phyloP scores from a whole-genome alignment of 2,888 invertebrate species.

The Ganaspis brasiliensis region DNA sequence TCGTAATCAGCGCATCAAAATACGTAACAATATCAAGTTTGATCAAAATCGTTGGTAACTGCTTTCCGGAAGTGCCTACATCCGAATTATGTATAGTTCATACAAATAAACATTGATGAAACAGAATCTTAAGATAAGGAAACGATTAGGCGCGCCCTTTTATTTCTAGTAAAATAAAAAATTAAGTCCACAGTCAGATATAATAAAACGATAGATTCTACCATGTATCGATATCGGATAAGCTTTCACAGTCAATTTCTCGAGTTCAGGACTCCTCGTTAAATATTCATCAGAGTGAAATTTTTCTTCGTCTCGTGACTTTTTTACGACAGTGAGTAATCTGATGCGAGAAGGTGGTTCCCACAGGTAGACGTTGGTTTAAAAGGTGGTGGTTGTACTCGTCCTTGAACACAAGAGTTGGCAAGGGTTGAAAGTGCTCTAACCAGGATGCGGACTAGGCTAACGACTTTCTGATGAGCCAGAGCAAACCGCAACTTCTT shows the following conservation, averaged over 20 bases:
- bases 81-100: too few species aligned
- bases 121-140: too few species aligned
- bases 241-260: slow-evolving; percentile 16
- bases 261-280: slow-evolving; percentile 50
- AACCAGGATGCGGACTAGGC: slow-evolving; percentile 66
- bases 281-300: slow-evolving; percentile 57
- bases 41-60: too few species aligned
- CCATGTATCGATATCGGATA: not conserved
- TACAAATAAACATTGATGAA: too few species aligned
- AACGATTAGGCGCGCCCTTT: too few species aligned
- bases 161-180: too few species aligned
- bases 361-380: slow-evolving; percentile 9
- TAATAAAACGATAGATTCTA: not conserved
- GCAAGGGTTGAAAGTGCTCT: slow-evolving; percentile 52
- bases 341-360: slow-evolving; percentile 44
- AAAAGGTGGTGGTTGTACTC: slow-evolving; percentile 44
- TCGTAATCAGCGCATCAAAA: too few species aligned
- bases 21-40: too few species aligned
- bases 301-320: slow-evolving; percentile 43
- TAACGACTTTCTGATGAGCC: slow-evolving; percentile 80
- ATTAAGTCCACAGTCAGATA: too few species aligned
- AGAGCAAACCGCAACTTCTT: slow-evolving; percentile 72
- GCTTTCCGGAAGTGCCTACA: too few species aligned
- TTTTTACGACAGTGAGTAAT: slow-evolving; percentile 31
- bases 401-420: slow-evolving; percentile 44